These are phyloP conservation scores for Sarcophaga peregrina DNA, from an alignment of 1,140 invertebrate species.

Conservation along the genomic window DNA sequence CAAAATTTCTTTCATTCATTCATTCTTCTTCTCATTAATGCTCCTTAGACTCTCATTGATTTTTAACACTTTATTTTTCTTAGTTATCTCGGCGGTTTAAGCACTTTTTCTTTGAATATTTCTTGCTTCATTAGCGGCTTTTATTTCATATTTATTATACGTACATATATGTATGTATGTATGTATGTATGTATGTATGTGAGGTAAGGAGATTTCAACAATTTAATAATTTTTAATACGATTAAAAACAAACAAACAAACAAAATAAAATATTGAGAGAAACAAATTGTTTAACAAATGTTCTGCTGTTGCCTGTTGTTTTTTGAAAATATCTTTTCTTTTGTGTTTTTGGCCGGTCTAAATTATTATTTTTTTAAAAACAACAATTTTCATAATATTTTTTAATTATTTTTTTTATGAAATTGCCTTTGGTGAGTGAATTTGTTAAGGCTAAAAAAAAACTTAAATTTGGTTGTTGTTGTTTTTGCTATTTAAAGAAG, in stretches of 20 bases:
- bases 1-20: not conserved
- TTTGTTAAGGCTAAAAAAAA: constrained; percentile 19
- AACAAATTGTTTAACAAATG: constrained; percentile 14
- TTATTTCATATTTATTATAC: no score
- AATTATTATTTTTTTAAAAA: constrained; percentile 1
- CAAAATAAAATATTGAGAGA: not conserved
- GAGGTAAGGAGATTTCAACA: constrained; percentile 11
- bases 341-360: not conserved
- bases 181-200: not conserved
- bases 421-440: constrained; percentile 8
- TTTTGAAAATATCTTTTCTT: no score
- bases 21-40: not conserved
- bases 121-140: no score
- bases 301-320: constrained; percentile 1
- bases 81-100: not conserved
- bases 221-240: not conserved
- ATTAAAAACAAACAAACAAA: constrained; percentile 7
- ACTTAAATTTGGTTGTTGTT: constrained; percentile 21
- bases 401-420: constrained; percentile 5
- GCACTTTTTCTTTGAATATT: not conserved
- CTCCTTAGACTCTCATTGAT: not conserved
- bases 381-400: not conserved
- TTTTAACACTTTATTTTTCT: not conserved
- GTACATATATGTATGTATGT: no score
- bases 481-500: constrained; percentile 7